A percentile compares a stretch with the other conserved stretches of the same genome.
Evolutionary conservation across 2,888 invertebrate species (phyloP).

Genomic region (Caenorhabditis zanzibari): DNA sequence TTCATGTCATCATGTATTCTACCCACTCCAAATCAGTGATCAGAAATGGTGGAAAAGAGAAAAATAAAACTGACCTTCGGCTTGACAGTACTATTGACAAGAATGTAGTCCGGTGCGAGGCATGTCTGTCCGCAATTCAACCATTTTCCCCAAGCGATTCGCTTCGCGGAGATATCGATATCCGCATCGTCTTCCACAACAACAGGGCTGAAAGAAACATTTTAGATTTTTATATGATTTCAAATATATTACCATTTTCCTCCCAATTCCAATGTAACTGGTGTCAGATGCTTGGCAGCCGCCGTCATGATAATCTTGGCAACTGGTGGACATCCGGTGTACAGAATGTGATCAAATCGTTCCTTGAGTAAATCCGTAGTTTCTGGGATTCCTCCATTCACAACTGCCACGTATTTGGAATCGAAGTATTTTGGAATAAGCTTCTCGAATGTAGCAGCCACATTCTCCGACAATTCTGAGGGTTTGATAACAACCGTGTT

Average conservation of each 20-base stretch:
- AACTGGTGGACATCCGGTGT: conserved; percentile 90
- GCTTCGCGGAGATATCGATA: conserved; percentile 89
- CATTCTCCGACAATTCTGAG: conserved; percentile 77
- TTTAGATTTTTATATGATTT: not conserved
- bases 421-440: conserved; percentile 77
- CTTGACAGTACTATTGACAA: conserved; percentile 71
- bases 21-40: conserved; percentile 31
- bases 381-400: conserved; percentile 91
- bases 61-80: conserved; percentile 59
- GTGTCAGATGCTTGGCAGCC: conserved; percentile 93
- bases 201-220: conserved; percentile 88
- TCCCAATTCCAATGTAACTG: conserved; percentile 94
- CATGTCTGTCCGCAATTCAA: conserved; percentile 87
- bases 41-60: conserved; percentile 35
- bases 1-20: conserved; percentile 40
- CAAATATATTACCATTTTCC: conserved; percentile 85
- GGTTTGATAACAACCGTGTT: conserved; percentile 82
- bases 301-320: conserved; percentile 93
- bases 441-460: conserved; percentile 71
- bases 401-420: conserved; percentile 91
- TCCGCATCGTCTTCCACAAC: conserved; percentile 91
- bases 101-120: conserved; percentile 81
- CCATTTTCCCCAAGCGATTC: conserved; percentile 96
- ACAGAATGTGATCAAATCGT: conserved; percentile 96
- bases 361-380: conserved; percentile 91